Conservation (phyloP, 2,113 vertebrate species). For the Picathartes gymnocephalus region DNA sequence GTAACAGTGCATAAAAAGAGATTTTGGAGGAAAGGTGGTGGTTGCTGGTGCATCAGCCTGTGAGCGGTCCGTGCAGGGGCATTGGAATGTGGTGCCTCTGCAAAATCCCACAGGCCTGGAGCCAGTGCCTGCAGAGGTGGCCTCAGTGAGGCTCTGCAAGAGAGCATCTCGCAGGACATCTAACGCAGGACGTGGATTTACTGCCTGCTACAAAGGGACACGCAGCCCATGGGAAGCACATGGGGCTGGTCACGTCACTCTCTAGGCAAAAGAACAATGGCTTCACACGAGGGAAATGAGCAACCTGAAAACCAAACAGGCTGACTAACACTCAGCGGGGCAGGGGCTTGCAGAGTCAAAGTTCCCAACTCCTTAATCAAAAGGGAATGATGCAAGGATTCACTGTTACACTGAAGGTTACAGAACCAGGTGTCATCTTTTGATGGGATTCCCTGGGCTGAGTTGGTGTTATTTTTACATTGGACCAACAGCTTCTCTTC, state of each 20-base stretch:
- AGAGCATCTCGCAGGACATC: neutral
- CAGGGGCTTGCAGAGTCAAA: neutral
- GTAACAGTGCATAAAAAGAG: conserved; percentile 28
- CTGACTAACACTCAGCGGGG: neutral
- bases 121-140: neutral
- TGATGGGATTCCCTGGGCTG: conserved; percentile 5
- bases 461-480: conserved; percentile 11
- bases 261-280: neutral
- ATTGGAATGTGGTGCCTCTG: neutral
- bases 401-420: neutral
- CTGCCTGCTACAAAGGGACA: neutral
- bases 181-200: neutral
- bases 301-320: neutral
- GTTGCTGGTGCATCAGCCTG: neutral
- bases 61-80: neutral
- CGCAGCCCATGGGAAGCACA: rapidly evolving
- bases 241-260: neutral
- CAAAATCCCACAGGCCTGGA: neutral
- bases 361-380: neutral
- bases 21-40: neutral
- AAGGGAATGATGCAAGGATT: neutral
- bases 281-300: neutral
- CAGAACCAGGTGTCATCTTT: neutral
- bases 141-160: neutral
- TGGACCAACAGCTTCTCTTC: neutral